Evolutionary conservation across 2,113 vertebrate species (phyloP).

Genomic region (Hemibates koningsi): DNA sequence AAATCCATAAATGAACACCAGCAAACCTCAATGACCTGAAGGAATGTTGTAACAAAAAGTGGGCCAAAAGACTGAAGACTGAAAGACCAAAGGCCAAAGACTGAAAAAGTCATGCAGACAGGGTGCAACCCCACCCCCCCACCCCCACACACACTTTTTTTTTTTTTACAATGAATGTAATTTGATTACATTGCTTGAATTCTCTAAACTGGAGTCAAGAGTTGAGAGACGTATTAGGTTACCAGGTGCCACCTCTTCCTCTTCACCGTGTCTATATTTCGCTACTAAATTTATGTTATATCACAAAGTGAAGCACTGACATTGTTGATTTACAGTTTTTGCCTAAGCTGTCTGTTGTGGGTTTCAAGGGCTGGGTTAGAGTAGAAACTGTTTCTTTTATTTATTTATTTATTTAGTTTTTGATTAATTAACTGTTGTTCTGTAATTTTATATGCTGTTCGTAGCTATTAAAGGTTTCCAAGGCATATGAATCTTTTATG

Average conservation of each 20-base stretch:
- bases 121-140: fast-evolving
- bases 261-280: not conserved
- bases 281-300: not conserved
- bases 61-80: not conserved
- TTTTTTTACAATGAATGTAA: not conserved
- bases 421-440: not conserved
- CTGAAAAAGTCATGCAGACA: not conserved
- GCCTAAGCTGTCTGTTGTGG: not conserved
- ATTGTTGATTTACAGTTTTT: not conserved
- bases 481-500: not conserved
- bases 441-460: not conserved
- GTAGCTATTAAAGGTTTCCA: not conserved
- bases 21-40: not conserved
- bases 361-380: not conserved
- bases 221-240: not conserved
- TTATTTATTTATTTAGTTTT: not conserved
- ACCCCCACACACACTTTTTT: not conserved
- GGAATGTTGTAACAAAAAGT: not conserved
- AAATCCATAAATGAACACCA: not conserved
- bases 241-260: not conserved
- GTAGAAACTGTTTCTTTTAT: not conserved
- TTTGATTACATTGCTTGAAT: not conserved
- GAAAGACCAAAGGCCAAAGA: not conserved
- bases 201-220: not conserved
- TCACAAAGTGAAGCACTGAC: not conserved